Percentiles rank a stretch among this genome's conserved stretches.
phyloP scores from a whole-genome alignment of 2,888 invertebrate genomes.

The Mimumesa dahlbomi region DNA sequence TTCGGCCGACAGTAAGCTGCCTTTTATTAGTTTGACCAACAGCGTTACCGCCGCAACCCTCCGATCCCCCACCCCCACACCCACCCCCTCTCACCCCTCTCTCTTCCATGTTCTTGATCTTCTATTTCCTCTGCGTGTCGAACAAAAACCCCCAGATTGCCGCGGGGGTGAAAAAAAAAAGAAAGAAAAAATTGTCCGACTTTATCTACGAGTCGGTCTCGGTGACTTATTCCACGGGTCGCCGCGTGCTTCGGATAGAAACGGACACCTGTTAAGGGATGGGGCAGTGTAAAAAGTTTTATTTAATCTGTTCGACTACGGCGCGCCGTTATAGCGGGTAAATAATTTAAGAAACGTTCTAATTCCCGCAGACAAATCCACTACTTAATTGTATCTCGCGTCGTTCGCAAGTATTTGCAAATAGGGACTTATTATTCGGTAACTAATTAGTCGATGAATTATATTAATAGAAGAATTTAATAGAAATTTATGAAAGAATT shows the following conservation, averaged over 20 bases:
- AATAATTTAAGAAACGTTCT: too few species aligned
- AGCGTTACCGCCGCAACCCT: constrained; percentile 31
- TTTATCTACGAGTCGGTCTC: constrained; percentile 23
- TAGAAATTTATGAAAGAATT: too few species aligned
- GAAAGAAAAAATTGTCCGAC: constrained; percentile 32
- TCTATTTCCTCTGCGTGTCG: constrained; percentile 3
- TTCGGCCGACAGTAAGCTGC: constrained; percentile 43
- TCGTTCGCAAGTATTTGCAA: too few species aligned
- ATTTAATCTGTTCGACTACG: not conserved
- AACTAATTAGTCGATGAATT: too few species aligned
- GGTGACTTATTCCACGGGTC: constrained; percentile 10
- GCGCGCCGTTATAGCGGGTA: too few species aligned
- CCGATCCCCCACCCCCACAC: constrained; percentile 3
- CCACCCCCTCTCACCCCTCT: not conserved
- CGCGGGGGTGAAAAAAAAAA: too few species aligned
- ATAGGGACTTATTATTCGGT: too few species aligned
- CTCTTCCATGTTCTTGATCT: not conserved
- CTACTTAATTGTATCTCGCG: too few species aligned
- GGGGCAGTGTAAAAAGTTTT: not conserved
- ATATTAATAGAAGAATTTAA: too few species aligned
- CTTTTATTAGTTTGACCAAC: constrained; percentile 63
- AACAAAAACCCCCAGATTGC: constrained; percentile 13
- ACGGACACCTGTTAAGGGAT: not conserved
- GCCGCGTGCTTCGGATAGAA: not conserved
- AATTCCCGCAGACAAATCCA: too few species aligned